phyloP scores from a whole-genome alignment of 92 coral and sea anemone species.

The Phenganax subtilis region DNA sequence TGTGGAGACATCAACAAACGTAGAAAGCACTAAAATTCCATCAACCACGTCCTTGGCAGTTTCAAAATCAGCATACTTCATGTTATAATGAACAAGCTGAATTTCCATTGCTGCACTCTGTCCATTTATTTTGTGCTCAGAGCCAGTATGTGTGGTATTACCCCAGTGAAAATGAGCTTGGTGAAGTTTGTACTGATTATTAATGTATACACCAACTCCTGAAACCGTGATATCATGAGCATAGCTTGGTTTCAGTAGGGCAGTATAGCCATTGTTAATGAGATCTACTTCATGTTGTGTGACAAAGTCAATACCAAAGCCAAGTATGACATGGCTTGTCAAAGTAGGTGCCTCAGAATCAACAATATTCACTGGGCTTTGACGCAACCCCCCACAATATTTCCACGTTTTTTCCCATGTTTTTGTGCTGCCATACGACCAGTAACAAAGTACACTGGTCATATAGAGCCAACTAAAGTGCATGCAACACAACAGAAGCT shows the following conservation, averaged over 20 bases:
- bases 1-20: constrained; percentile 45
- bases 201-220: constrained; percentile 55
- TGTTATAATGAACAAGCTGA: constrained; percentile 69
- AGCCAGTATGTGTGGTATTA: constrained; percentile 55
- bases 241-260: constrained; percentile 46
- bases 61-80: constrained; percentile 44
- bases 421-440: constrained; percentile 19
- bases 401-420: constrained; percentile 59
- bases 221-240: constrained; percentile 41
- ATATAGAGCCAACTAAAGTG: not conserved
- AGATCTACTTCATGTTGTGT: constrained; percentile 45
- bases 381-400: constrained; percentile 61
- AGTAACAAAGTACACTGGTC: constrained; percentile 9
- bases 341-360: constrained; percentile 54
- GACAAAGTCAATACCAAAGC: constrained; percentile 39
- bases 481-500: not conserved
- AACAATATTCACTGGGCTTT: constrained; percentile 73
- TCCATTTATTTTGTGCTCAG: constrained; percentile 75
- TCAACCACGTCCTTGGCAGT: constrained; percentile 45
- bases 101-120: constrained; percentile 70
- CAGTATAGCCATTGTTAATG: constrained; percentile 74
- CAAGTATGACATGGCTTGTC: constrained; percentile 45
- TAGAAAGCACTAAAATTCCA: constrained; percentile 60
- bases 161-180: constrained; percentile 87
- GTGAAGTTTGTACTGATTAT: constrained; percentile 42